Conservation (phyloP, 2,888 invertebrate genomes). For the Dichetophora obliterata region DNA sequence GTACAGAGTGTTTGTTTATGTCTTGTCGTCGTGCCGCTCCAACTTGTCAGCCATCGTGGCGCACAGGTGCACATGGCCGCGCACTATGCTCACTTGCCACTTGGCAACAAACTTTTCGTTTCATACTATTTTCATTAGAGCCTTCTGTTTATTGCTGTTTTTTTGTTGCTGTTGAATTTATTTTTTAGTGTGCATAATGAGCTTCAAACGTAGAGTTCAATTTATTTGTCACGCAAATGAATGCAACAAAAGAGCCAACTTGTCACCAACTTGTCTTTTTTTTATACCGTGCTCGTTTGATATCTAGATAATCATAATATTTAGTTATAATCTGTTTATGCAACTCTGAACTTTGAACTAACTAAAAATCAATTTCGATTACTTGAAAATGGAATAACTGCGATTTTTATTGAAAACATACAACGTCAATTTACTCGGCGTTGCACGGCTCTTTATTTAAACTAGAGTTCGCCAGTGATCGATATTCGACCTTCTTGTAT, state of each 20-base stretch:
- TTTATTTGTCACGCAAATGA: constrained; percentile 7
- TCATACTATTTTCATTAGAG: not conserved
- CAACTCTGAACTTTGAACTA: no score
- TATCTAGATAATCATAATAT: no score
- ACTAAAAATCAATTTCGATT: no score
- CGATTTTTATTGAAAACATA: no score
- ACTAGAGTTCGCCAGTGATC: no score
- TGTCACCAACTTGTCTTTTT: not conserved
- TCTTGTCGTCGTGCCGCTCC: constrained; percentile 3
- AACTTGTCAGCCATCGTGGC: constrained; percentile 11
- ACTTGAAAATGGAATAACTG: no score
- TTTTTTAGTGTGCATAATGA: not conserved
- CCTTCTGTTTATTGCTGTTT: not conserved
- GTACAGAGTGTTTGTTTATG: not conserved
- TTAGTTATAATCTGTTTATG: no score
- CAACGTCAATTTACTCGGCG: no score
- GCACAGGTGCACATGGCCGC: not conserved
- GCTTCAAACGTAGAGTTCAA: not conserved
- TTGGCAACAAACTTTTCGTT: constrained; percentile 12
- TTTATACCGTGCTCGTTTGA: not conserved
- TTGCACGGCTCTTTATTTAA: no score
- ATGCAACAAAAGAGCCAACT: not conserved
- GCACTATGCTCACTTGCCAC: not conserved
- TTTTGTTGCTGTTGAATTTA: not conserved
- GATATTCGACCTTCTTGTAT: no score